Evolutionary conservation across 2,113 vertebrate species (phyloP), one percentile per base, ranked within the genome.

Genomic region (Trichomycterus rosablanca): DNA sequence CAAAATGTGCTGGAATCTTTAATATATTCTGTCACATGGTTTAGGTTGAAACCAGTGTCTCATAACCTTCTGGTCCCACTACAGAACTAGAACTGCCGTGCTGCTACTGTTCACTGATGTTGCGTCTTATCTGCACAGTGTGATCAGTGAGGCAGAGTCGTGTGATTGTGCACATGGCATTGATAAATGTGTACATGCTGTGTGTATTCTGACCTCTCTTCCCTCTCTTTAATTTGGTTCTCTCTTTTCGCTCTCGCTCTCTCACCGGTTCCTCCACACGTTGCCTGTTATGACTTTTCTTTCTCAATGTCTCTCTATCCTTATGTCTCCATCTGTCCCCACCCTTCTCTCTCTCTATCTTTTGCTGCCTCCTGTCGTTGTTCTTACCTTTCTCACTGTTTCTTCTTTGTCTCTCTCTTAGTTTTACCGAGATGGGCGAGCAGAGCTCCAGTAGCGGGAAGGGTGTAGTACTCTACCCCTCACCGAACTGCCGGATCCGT

Each of bases 401-500:
- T 7, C 2, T 16, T 46, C 3, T 26, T 15, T 48, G 16, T 61
- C 35, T 58, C 7, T 63, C 48, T 28, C 52, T 16, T 70, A 87
- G 87, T 30, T 62, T 76, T 37, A 63, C 71, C 5, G 83, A 78
- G 51, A 76, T 69, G 58, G 51, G 67, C 23, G 76, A 73, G 24
- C 73, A 78, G 26, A 83, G 81, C 67, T 69, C 79, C 22, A 19
- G 51, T 2, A 73, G 73, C 28, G 74, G 68, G 24, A 81, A 76
- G 2, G 69, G 73, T 0, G 55, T 71, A 10, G 75, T 78, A 65
- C 75, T 81, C 14, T 85, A 73, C 43, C 78, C 81, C 9, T 79
- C 83, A 22, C 87, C 87, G 0, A 89, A 89, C 81, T 89, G 87
- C 71, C 82, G 85, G 34, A 88, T 89, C 67, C 68, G 87, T 18